Conservation (phyloP, 53 echinoderm and acorn worm genomes). For the Glandiceps talaboti region DNA sequence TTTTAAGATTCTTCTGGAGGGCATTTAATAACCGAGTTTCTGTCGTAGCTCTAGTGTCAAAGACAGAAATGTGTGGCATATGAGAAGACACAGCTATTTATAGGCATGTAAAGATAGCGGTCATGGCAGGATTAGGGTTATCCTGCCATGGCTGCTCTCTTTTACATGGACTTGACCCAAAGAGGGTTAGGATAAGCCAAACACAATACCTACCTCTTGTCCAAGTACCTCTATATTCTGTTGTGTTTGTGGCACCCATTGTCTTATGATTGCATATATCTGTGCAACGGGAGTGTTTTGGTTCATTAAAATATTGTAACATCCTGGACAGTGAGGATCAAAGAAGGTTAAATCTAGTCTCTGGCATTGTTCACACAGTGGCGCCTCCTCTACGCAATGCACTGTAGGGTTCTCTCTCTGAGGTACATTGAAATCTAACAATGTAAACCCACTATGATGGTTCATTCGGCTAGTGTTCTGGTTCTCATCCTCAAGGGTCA, state of each 20-base stretch:
- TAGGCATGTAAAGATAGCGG: too few species aligned
- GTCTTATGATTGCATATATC: conserved; percentile 39
- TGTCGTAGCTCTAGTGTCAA: too few species aligned
- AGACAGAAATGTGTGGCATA: too few species aligned
- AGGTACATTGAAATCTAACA: neutral
- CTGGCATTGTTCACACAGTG: conserved; percentile 25
- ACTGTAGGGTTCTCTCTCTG: conserved; percentile 3
- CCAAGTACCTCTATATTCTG: conserved; percentile 19
- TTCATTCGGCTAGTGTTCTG: neutral
- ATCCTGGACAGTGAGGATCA: conserved; percentile 40
- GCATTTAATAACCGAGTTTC: too few species aligned
- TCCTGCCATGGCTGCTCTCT: too few species aligned
- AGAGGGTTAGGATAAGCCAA: too few species aligned
- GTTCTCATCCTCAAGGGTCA: neutral
- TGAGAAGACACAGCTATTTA: too few species aligned
- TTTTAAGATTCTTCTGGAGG: too few species aligned
- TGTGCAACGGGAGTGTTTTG: conserved; percentile 19
- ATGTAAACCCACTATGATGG: neutral
- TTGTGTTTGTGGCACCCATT: conserved; percentile 50
- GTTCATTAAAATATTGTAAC: conserved; percentile 26
- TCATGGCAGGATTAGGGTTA: too few species aligned
- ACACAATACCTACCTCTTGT: conserved; percentile 44
- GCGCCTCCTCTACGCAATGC: conserved; percentile 27
- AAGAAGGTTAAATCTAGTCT: conserved; percentile 33
- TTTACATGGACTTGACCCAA: too few species aligned